Conservation (phyloP, 2,113 vertebrate species). For the Podarcis raffonei region DNA sequence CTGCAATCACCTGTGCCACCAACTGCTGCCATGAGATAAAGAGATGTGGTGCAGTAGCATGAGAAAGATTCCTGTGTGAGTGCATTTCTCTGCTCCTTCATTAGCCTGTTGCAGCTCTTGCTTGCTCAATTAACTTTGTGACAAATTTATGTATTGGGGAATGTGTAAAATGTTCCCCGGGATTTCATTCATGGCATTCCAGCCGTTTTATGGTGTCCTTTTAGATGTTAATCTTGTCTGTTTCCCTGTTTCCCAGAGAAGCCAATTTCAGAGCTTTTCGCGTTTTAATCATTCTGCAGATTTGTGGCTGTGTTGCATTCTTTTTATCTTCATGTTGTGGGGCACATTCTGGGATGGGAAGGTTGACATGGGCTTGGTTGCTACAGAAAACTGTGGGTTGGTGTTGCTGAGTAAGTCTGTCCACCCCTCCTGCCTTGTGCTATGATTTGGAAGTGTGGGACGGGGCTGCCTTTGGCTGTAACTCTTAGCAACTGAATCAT, state of each 20-base stretch:
- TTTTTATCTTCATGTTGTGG: not conserved
- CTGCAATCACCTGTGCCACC: not conserved
- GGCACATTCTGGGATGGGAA: not conserved
- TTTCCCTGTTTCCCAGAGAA: not conserved
- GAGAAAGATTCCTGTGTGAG: not conserved
- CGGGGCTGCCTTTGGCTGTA: not conserved
- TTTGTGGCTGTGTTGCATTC: not conserved
- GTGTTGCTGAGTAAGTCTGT: not conserved
- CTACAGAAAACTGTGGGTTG: not conserved
- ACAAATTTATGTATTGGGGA: not conserved
- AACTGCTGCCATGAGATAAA: not conserved
- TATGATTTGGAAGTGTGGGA: not conserved
- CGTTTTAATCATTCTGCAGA: not conserved
- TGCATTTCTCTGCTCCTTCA: not conserved
- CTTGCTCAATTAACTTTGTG: not conserved
- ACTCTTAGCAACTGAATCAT: not conserved
- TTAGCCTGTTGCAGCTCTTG: not conserved
- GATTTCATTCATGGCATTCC: not conserved
- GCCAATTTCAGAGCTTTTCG: not conserved
- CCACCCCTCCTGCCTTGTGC: not conserved
- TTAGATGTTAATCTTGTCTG: not conserved
- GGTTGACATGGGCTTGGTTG: not conserved
- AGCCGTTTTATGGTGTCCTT: not conserved
- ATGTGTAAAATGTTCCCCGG: not conserved
- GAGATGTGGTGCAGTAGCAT: not conserved